phyloP scores from a whole-genome alignment of 2,888 invertebrate genomes.

The Dicyrtoma fusca region DNA sequence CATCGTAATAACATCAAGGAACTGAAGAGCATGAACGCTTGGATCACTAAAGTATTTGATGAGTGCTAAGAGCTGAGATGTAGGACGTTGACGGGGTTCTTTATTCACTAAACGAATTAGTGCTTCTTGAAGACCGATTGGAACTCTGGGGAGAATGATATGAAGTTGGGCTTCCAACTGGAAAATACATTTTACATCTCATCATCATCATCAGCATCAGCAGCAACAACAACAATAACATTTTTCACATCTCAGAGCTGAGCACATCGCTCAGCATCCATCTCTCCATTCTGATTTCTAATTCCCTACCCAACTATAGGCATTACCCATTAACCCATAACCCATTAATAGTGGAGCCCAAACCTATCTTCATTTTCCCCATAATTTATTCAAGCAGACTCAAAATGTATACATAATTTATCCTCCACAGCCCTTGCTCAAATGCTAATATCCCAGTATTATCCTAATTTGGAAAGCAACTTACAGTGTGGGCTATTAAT shows the following conservation, averaged over 20 bases:
- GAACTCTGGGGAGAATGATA: constrained; percentile 76
- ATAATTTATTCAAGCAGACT: too few species aligned
- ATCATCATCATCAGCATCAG: constrained; percentile 21
- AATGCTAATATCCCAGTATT: too few species aligned
- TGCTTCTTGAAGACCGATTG: constrained; percentile 84
- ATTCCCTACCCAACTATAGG: too few species aligned
- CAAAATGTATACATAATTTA: too few species aligned
- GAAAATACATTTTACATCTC: constrained; percentile 50
- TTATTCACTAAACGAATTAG: constrained; percentile 76
- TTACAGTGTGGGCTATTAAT: too few species aligned
- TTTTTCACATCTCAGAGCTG: neutral
- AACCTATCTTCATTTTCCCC: too few species aligned
- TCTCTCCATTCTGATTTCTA: too few species aligned
- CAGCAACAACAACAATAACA: constrained; percentile 29
- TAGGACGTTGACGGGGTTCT: constrained; percentile 84
- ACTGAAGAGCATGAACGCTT: constrained; percentile 87
- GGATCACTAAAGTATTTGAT: constrained; percentile 91
- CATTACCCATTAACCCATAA: too few species aligned
- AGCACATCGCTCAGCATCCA: neutral
- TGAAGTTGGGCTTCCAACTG: constrained; percentile 84
- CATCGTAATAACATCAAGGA: constrained; percentile 88
- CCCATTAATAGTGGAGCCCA: too few species aligned
- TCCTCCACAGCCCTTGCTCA: too few species aligned
- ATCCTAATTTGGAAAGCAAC: too few species aligned
- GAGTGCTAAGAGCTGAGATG: constrained; percentile 85